phyloP scores from a whole-genome alignment of 2,113 vertebrate species.

The Dicentrarchus labrax region DNA sequence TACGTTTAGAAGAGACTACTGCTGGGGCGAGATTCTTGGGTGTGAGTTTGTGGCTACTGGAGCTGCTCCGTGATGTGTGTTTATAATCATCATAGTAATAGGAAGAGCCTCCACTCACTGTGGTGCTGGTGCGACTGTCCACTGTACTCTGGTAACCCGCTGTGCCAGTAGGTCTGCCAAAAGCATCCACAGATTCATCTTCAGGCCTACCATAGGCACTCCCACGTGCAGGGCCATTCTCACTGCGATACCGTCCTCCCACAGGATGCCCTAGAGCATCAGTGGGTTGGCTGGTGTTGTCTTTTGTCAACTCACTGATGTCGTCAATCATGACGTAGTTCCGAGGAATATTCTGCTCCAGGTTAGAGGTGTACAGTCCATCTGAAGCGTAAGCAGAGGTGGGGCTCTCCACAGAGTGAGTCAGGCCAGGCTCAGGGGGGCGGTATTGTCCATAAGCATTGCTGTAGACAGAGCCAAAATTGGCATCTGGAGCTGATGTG shows the following conservation, averaged over 20 bases:
- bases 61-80: slow-evolving; percentile 85
- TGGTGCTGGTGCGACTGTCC: slow-evolving; percentile 75
- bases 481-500: slow-evolving; percentile 86
- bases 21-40: slow-evolving; percentile 95
- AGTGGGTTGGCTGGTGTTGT: slow-evolving; percentile 83
- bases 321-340: slow-evolving; percentile 99
- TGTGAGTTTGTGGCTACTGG: slow-evolving; percentile 90
- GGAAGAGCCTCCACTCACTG: slow-evolving; percentile 82
- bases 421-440: slow-evolving; percentile 83
- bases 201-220: slow-evolving; percentile 90
- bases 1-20: slow-evolving; percentile 94
- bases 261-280: slow-evolving; percentile 82
- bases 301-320: slow-evolving; percentile 98
- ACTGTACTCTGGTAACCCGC: slow-evolving; percentile 72
- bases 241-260: slow-evolving; percentile 85
- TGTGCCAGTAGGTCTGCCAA: slow-evolving; percentile 85
- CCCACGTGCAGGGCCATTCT: slow-evolving; percentile 84
- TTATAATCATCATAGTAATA: slow-evolving; percentile 94
- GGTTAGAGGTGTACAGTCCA: slow-evolving; percentile 92
- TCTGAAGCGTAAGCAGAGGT: slow-evolving; percentile 90
- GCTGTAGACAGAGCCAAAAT: slow-evolving; percentile 83
- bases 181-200: slow-evolving; percentile 87
- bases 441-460: slow-evolving; percentile 90
- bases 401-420: slow-evolving; percentile 87
- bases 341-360: slow-evolving; percentile 96